Percentiles rank a stretch among this genome's conserved stretches.
These are phyloP conservation scores for Geothlypis trichas DNA, from an alignment of 2,113 vertebrate genomes.

Conservation along the genomic window DNA sequence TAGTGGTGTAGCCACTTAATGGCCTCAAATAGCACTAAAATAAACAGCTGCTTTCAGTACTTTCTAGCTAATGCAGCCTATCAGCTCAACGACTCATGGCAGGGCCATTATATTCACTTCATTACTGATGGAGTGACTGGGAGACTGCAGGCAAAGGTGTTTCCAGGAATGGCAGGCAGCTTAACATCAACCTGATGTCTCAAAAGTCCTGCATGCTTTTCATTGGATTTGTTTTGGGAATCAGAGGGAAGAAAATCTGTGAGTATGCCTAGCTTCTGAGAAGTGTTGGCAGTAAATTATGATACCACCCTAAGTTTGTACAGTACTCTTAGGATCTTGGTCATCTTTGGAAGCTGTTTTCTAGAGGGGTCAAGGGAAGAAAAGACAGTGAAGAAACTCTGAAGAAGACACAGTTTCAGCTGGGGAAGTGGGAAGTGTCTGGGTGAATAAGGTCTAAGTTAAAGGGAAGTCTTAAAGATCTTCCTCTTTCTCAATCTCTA, in stretches of 20 bases:
- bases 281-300: neutral
- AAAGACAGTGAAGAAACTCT: too few species aligned
- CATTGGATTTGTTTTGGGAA: neutral
- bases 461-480: neutral
- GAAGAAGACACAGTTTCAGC: neutral
- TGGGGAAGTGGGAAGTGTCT: neutral
- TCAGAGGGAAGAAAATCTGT: neutral
- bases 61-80: slow-evolving; percentile 48
- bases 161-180: neutral
- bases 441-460: neutral
- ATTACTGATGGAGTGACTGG: slow-evolving; percentile 23
- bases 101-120: slow-evolving; percentile 50
- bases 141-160: neutral
- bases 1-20: slow-evolving; percentile 29
- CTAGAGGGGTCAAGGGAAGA: neutral
- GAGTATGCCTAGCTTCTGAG: neutral
- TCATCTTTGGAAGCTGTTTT: neutral
- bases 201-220: neutral
- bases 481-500: neutral
- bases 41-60: slow-evolving; percentile 49
- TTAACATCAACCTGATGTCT: neutral
- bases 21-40: slow-evolving; percentile 38
- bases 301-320: neutral
- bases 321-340: neutral
- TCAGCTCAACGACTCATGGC: slow-evolving; percentile 41